Conservation (phyloP, 2,888 invertebrate species). For the Euplexia lucipara region DNA sequence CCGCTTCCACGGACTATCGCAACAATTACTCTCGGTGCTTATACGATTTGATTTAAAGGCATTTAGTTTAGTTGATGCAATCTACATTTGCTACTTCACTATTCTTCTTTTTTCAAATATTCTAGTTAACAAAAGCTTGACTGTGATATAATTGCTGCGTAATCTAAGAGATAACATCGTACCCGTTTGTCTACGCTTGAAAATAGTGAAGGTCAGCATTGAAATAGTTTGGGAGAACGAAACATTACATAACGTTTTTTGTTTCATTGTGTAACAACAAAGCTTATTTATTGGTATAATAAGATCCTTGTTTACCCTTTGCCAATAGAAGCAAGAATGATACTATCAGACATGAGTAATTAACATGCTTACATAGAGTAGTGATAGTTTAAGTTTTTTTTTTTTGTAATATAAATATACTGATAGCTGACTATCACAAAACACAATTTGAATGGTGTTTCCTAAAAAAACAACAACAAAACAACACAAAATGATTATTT, state of each 20-base stretch:
- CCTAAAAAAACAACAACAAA: neutral
- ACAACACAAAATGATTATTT: neutral
- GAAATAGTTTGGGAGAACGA: conserved; percentile 30
- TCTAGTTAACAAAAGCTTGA: conserved; percentile 44
- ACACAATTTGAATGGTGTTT: neutral
- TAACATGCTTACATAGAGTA: neutral
- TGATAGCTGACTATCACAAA: neutral
- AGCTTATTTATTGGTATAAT: conserved; percentile 51
- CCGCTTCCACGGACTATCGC: conserved; percentile 63
- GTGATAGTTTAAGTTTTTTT: neutral
- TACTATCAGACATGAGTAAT: conserved; percentile 41
- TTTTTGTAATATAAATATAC: neutral
- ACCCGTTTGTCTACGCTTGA: conserved; percentile 38
- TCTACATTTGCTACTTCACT: conserved; percentile 34
- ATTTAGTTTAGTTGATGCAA: conserved; percentile 51
- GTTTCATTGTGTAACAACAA: conserved; percentile 30
- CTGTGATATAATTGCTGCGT: conserved; percentile 51
- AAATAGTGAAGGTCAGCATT: conserved; percentile 53
- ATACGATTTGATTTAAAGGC: conserved; percentile 63
- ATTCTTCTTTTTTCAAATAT: conserved; percentile 22
- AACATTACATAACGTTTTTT: conserved; percentile 53
- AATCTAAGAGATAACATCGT: conserved; percentile 54
- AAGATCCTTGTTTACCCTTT: conserved; percentile 47
- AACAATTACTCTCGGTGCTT: conserved; percentile 64
- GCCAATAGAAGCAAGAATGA: conserved; percentile 23